Evolutionary conservation across 2,888 invertebrate species (phyloP).

Genomic region (Cyaniris semiargus): DNA sequence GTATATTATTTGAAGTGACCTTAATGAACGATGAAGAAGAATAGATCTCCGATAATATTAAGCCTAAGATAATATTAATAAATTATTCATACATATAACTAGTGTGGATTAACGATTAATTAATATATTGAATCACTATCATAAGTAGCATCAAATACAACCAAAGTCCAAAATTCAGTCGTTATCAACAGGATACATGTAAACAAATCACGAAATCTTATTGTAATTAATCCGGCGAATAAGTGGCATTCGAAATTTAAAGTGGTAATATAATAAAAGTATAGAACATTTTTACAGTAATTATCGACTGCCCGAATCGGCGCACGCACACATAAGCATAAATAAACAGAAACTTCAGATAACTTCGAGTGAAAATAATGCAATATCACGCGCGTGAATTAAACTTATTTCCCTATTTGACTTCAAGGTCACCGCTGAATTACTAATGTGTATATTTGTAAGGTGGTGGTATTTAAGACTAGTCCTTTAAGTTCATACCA

Average conservation of each 20-base stretch:
- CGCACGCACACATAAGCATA: neutral
- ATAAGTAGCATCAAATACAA: neutral
- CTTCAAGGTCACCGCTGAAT: too few species aligned
- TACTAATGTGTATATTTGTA: too few species aligned
- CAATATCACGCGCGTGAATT: neutral
- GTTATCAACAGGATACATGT: neutral
- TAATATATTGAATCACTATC: neutral
- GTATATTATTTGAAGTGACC: too few species aligned
- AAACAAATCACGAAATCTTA: neutral
- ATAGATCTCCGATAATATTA: neutral
- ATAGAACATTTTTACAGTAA: too few species aligned
- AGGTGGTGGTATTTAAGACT: too few species aligned
- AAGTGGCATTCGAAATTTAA: too few species aligned
- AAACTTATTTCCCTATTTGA: too few species aligned
- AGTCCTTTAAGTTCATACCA: too few species aligned
- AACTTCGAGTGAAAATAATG: neutral
- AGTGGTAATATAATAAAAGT: too few species aligned
- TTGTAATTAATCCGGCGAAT: neutral
- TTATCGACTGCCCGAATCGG: too few species aligned
- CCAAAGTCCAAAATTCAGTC: neutral
- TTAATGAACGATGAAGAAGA: neutral
- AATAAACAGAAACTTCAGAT: too few species aligned
- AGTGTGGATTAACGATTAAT: neutral
- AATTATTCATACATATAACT: neutral
- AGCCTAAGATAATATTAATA: neutral